Evolutionary conservation across 1,140 invertebrate species (phyloP), one percentile per base, ranked within the genome.

Genomic region (Lanistes nyassanus): DNA sequence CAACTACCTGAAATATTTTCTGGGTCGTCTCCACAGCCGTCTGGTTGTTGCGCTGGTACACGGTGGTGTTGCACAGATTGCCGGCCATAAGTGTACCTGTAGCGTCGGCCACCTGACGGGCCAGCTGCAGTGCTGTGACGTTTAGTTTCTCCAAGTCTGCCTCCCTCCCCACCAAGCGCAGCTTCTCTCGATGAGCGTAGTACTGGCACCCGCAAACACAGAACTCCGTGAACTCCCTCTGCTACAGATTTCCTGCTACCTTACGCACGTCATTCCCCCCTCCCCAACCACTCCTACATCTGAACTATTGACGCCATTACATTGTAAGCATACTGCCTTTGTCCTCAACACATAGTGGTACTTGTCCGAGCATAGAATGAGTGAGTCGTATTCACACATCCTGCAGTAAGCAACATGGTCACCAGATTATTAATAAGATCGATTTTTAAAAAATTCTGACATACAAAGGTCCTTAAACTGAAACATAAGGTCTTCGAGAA

Each of bases 171-270:
- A 86, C 80, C 2, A 83, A 19, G 26, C 75, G 74, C 29, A 86
- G 68, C 62, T 85, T 85, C 53, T 83, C 78, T n/a, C 84, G 75
- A 69, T 86, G 83, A 23, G 78, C 85, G 67, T 87, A 87, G 74
- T 87, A 87, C 84, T 85, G 68, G 13, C 39, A 42, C 39, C 5
- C 5, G 13, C 39, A 42, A 13, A 42, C 39, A 42, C 5, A 42
- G 39, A 42, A 13, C n/a, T n/a, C n/a, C n/a, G n/a, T n/a, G n/a
- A n/a, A n/a, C n/a, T n/a, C n/a, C n/a, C n/a, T n/a, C n/a, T n/a
- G n/a, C n/a, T n/a, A n/a, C n/a, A n/a, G n/a, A n/a, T n/a, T n/a
- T n/a, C n/a, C n/a, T n/a, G n/a, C n/a, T n/a, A n/a, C n/a, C n/a
- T n/a, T n/a, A n/a, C n/a, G n/a, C n/a, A n/a, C n/a, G n/a, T n/a